Percentiles rank a stretch among this genome's conserved stretches.
These are phyloP conservation scores for Drosophila merina DNA, from an alignment of 2,888 invertebrate species.

Conservation along the genomic window DNA sequence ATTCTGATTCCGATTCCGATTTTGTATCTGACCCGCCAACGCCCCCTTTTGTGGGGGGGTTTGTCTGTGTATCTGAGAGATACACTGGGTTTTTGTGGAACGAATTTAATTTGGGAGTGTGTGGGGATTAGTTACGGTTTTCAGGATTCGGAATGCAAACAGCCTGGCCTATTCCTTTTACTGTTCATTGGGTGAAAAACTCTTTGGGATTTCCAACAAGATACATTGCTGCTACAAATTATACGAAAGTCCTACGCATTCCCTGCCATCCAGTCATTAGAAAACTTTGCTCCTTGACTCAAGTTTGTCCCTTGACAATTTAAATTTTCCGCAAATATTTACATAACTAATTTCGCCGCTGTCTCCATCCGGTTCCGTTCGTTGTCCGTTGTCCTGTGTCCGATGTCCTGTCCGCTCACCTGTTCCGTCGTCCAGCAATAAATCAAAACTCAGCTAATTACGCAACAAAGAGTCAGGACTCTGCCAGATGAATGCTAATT, in stretches of 20 bases:
- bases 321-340: conserved; percentile 74
- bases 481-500: conserved; percentile 76
- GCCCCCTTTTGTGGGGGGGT: not conserved
- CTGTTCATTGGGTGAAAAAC: conserved; percentile 14
- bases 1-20: conserved; percentile 23
- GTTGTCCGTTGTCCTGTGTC: conserved; percentile 3
- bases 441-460: conserved; percentile 80
- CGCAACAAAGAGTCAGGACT: conserved; percentile 76
- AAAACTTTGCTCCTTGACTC: conserved; percentile 45
- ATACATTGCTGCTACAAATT: conserved; percentile 25
- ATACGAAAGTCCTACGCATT: conserved; percentile 13
- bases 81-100: conserved; percentile 39
- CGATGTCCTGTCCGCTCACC: conserved; percentile 13
- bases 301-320: conserved; percentile 57
- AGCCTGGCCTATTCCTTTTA: conserved; percentile 12
- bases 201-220: conserved; percentile 1
- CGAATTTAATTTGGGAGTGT: conserved; percentile 61
- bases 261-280: conserved; percentile 29
- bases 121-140: conserved; percentile 6
- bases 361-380: conserved; percentile 6
- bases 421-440: conserved; percentile 53
- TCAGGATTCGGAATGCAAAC: conserved; percentile 37
- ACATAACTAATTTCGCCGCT: conserved; percentile 55
- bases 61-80: not conserved
- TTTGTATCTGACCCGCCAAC: conserved; percentile 34